phyloP scores from a whole-genome alignment of 2,797 vertebrate genomes.

The Glossophaga mutica region DNA sequence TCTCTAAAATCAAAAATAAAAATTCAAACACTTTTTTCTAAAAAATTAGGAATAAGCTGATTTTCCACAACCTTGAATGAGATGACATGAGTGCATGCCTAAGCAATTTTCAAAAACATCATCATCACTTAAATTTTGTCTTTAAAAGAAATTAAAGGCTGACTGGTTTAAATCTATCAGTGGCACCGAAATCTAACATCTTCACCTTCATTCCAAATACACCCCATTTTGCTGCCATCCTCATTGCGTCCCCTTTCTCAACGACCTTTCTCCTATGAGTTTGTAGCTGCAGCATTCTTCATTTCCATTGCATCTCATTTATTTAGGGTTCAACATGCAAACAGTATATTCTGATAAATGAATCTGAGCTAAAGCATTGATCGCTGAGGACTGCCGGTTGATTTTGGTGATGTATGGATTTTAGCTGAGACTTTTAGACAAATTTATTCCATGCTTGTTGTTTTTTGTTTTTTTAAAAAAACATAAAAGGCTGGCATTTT shows the following conservation, averaged over 20 bases:
- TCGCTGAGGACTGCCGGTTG: background rate
- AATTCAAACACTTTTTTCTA: background rate
- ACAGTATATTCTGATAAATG: background rate
- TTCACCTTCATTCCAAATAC: background rate
- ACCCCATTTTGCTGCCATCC: fast-evolving
- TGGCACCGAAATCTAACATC: background rate
- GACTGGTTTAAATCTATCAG: background rate
- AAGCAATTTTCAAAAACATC: background rate
- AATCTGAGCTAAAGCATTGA: background rate
- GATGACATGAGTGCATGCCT: background rate
- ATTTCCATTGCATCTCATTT: background rate
- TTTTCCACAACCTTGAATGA: background rate
- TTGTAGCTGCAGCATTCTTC: background rate
- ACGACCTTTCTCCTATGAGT: background rate
- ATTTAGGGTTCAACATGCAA: background rate
- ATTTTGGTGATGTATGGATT: background rate
- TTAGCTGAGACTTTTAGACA: background rate
- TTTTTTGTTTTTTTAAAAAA: conserved; percentile 29
- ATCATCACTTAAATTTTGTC: background rate
- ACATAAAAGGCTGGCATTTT: background rate
- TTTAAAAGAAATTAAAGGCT: background rate
- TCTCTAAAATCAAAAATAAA: background rate
- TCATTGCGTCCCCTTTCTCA: background rate
- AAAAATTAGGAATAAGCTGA: background rate
- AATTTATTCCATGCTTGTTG: background rate